Evolutionary conservation across 2,888 invertebrate species (phyloP), one percentile per base, ranked within the genome.

Genomic region (Homarus gammarus): DNA sequence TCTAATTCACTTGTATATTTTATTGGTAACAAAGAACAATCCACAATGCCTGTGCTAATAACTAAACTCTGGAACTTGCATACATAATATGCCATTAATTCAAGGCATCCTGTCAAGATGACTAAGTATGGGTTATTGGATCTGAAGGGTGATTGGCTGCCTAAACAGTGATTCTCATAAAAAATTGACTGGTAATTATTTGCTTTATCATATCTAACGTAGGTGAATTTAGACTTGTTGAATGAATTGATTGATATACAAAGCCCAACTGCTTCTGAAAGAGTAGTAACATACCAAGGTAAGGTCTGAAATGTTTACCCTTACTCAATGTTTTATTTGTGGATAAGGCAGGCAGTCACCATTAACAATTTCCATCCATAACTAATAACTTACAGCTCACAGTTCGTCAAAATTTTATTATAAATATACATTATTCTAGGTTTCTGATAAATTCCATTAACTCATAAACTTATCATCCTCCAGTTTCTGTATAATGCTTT

Each of bases 41-140:
- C 79, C 73, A 87, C 81, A 72, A 79, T 87, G 81, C 78, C 44
- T 85, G 68, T 85, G 85, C 85, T 64, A 40, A 68, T 31, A 85
- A 64, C 68, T 78, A 64, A 85, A 77, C 78, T 78, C 40, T 56
- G 78, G 68, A 64, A 68, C 68, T 77, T 78, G 77, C 64, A 56
- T 73, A 72, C n/a, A 84, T 44, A 77, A 31, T 49, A 73, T 77
- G 77, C 77, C 77, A 77, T 27, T 77, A 44, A 36, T 49, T 77
- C 77, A 27, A 49, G 44, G 61, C 61, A 56, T 81, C 31, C 64
- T 36, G 81, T 81, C 61, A 81, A 81, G 81, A 81, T 64, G 27
- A 61, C 64, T 61, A 81, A 18, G 64, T 81, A 81, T 61, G 83
- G 83, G 70, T 83, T 83, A 83, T 83, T 70, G 70, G 49, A 70